Conservation (phyloP, 2,797 vertebrate species). For the Neomorphus geoffroyi region DNA sequence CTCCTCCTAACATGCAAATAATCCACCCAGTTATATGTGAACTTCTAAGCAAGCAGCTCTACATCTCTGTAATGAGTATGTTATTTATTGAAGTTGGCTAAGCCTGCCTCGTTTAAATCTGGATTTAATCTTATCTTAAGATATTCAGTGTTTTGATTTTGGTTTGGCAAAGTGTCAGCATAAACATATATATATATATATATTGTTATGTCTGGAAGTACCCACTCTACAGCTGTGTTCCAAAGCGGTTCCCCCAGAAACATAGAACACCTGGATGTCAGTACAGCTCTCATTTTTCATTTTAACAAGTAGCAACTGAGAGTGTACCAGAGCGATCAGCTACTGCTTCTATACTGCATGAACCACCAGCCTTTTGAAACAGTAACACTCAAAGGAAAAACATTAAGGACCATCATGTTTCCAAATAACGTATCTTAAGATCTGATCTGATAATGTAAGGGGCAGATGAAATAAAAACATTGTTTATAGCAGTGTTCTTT, state of each 20-base stretch:
- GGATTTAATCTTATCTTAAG: not conserved
- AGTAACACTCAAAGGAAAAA: not conserved
- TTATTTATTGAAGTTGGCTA: not conserved
- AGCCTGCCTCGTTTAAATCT: not conserved
- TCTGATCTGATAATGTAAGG: not conserved
- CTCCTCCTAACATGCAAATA: not conserved
- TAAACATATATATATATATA: not conserved
- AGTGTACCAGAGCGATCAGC: not conserved
- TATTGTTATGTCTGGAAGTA: not conserved
- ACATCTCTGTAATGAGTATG: not conserved
- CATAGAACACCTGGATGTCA: not conserved
- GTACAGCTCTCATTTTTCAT: not conserved
- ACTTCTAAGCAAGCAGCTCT: not conserved
- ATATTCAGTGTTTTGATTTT: not conserved
- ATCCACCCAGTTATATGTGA: not conserved
- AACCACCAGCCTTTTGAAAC: not conserved
- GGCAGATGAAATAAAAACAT: constrained; percentile 8
- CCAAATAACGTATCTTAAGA: not conserved
- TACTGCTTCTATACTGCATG: not conserved
- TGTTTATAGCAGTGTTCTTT: not conserved
- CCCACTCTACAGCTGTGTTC: not conserved
- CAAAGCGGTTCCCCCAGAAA: not conserved
- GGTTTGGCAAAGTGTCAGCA: not conserved
- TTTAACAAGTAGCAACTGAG: not conserved
- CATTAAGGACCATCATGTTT: not conserved